Base-by-base conservation (phyloP, 1,140 invertebrate genomes). In the Cryptotermes secundus region DNA sequence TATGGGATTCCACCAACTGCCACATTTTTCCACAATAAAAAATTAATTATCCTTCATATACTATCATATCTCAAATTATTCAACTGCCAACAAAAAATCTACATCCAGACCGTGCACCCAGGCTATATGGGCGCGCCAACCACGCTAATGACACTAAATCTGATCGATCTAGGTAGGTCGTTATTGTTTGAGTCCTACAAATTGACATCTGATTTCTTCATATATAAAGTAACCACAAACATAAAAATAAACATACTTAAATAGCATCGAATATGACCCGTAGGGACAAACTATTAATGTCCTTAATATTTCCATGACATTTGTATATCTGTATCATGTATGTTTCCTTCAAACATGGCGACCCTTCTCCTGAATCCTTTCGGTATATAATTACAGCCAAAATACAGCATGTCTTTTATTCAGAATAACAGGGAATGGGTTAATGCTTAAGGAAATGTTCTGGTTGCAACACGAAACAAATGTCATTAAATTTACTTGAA, bases 341-440 rank as follows among this genome's bases (percentile, higher is more conserved):
- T 82, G 45, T 82, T 45, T 34, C 81, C n/a, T 82, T 83, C 85
- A 87, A 87, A 87, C 83, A 86, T 87, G 85, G 86, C 86, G 86
- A 86, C 86, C 85, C 53, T 65, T 42, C 81, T 83, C 79, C 82
- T 84, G 79, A 36, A 84, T 72, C 83, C 34, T 83, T 34, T 35
- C 80, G 84, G 83, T 82, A 85, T 79, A 85, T 85, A 85, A 86
- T 86, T 86, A 86, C 84, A 86, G 82, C 65, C 24, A 81, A 84
- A 84, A 83, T 85, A 84, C 85, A 84, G 38, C 83, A 79, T 85
- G 85, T 84, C 85, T 79, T 85, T 83, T n/a, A 31, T n/a, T 72
- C 31, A 72, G 59, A 72, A 31, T 10, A 72, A 10, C 59, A 72
- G 26, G 59, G 59, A 72, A 26, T n/a, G 59, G 3, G 26, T 72